Evolutionary conservation across 1,140 invertebrate genomes (phyloP).

Genomic region (Drosophila lacteicornis): DNA sequence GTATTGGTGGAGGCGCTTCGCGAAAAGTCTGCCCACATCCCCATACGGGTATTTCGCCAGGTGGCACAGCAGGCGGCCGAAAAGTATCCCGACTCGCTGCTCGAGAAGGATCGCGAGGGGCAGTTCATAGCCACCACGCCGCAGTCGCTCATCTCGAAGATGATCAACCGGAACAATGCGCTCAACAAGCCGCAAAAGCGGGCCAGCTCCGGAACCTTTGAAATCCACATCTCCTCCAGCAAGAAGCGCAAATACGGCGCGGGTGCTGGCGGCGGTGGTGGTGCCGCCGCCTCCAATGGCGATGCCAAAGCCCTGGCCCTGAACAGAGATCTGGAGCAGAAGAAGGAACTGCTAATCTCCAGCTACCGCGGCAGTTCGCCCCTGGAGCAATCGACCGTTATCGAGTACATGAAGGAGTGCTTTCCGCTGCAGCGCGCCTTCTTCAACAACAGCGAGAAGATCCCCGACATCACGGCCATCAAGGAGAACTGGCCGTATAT

Average conservation of each 20-base stretch:
- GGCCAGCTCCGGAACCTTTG: constrained; percentile 52
- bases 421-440: constrained; percentile 72
- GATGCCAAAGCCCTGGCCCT: constrained; percentile 54
- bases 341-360: constrained; percentile 64
- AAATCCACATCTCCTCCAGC: constrained; percentile 51
- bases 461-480: constrained; percentile 70
- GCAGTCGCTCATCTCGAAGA: constrained; percentile 72
- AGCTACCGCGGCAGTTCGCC: constrained; percentile 57
- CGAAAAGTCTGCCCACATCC: constrained; percentile 61
- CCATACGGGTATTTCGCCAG: constrained; percentile 60
- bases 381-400: constrained; percentile 48
- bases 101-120: constrained; percentile 73
- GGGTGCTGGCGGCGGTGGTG: neutral
- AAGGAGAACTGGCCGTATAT: constrained; percentile 78
- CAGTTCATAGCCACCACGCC: constrained; percentile 74
- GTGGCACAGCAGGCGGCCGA: constrained; percentile 73
- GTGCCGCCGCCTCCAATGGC: constrained; percentile 37
- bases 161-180: constrained; percentile 73
- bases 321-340: constrained; percentile 61
- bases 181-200: constrained; percentile 70
- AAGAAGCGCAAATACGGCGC: constrained; percentile 66
- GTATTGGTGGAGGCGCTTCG: constrained; percentile 65
- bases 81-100: constrained; percentile 69
- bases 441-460: constrained; percentile 75
- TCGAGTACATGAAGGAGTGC: constrained; percentile 74